phyloP scores from a whole-genome alignment of 2,888 invertebrate genomes.

The Caenorhabditis sp. region DNA sequence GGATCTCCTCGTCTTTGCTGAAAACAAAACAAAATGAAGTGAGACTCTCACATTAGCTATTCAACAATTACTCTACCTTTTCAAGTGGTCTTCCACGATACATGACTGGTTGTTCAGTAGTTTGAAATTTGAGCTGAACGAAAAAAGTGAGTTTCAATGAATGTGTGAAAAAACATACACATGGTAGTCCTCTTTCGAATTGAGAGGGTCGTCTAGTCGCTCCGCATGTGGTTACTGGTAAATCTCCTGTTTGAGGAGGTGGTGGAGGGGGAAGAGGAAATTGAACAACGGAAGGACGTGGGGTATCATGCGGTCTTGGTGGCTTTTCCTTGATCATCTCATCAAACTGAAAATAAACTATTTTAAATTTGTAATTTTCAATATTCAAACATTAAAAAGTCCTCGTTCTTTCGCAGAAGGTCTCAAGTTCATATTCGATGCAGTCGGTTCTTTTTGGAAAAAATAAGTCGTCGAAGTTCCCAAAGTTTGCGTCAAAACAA shows the following conservation, averaged over 20 bases:
- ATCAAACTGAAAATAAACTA: constrained; percentile 24
- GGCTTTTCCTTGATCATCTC: constrained; percentile 28
- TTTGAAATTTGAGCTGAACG: constrained; percentile 29
- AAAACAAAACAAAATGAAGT: constrained; percentile 23
- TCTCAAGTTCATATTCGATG: constrained; percentile 22
- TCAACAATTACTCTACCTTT: constrained; percentile 15
- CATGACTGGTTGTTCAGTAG: constrained; percentile 18
- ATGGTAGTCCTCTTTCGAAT: constrained; percentile 3
- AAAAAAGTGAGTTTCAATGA: background rate
- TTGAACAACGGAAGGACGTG: constrained; percentile 29
- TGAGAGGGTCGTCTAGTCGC: background rate
- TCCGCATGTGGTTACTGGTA: background rate
- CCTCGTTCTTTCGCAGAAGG: constrained; percentile 33
- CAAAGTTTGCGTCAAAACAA: constrained; percentile 34
- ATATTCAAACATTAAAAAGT: constrained; percentile 26
- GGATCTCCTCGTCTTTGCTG: constrained; percentile 32
- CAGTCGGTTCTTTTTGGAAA: constrained; percentile 37
- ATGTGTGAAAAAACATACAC: background rate
- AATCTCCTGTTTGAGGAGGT: constrained; percentile 7
- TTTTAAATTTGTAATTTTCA: background rate
- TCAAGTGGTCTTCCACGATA: constrained; percentile 29
- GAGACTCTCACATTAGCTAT: constrained; percentile 3
- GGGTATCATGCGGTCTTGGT: constrained; percentile 18
- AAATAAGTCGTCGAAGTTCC: constrained; percentile 37
- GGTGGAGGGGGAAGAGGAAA: constrained; percentile 24